Evolutionary conservation across 2,888 invertebrate species (phyloP).

Genomic region (Keiferia lycopersicella): DNA sequence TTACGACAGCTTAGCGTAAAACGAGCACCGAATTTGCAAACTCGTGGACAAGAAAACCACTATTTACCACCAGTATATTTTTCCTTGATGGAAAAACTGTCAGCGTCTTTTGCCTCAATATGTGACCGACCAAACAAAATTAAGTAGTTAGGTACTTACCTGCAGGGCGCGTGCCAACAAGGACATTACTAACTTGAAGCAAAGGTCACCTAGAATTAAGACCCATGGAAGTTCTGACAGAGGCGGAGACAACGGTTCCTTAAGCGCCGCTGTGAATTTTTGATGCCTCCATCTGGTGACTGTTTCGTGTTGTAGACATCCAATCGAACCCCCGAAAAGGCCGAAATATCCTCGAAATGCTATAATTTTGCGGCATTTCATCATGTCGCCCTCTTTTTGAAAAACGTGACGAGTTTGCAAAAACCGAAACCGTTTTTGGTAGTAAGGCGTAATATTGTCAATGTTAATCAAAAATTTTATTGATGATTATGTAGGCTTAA

Average conservation of each 20-base stretch:
- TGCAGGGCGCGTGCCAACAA: too few species aligned
- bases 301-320: slow-evolving; percentile 7
- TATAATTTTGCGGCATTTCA: background rate
- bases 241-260: slow-evolving; percentile 63
- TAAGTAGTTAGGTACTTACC: too few species aligned
- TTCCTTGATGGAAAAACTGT: too few species aligned
- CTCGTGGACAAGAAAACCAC: too few species aligned
- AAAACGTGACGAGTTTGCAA: background rate
- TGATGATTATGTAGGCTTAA: background rate
- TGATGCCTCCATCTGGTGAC: slow-evolving; percentile 46
- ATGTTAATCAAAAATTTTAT: background rate
- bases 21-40: too few species aligned
- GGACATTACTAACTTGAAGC: too few species aligned
- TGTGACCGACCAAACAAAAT: too few species aligned
- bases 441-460: background rate
- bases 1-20: too few species aligned
- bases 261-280: slow-evolving; percentile 59
- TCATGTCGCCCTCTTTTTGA: slow-evolving; percentile 12
- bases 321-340: slow-evolving; percentile 3
- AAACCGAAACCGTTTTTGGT: background rate
- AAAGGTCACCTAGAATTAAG: too few species aligned
- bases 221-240: too few species aligned
- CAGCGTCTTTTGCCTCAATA: too few species aligned
- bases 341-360: slow-evolving; percentile 4
- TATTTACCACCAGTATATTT: too few species aligned